Base-by-base conservation (phyloP, 92 coral and sea anemone genomes). In the Porites lobata region DNA sequence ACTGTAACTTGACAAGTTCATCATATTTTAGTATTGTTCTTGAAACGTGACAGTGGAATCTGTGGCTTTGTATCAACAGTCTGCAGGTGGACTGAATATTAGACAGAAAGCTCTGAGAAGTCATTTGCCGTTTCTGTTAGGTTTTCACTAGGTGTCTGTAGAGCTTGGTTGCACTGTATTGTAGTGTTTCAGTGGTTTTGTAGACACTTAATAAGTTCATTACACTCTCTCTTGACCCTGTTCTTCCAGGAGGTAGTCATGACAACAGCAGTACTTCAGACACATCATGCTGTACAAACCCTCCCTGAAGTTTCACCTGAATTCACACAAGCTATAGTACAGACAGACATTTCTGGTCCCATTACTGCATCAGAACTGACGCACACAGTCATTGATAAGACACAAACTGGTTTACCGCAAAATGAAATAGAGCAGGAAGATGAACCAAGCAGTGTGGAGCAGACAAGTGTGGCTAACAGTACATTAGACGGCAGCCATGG, bases 261-360 rank as follows among this genome's bases (percentile, higher is more conserved):
- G 94, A 72, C 94, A 64, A 88, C 94, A 47, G 87, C 95, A 24
- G 98, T 95, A 4, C 88, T 95, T 17, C 98, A 95, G 38, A 92
- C 96, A 24, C 93, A 95, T 43, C 98, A 95, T 61, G 92, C 94
- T 1, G 96, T 95, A 3, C 98, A 92, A 29, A 93, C 94, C 43
- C 90, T 95, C 11, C 94, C 96, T 14, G 93, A 87, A 52, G 98
- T 85, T 18, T 91, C 85, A 80, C 98, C 98, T 8, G 96, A 93
- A 67, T 86, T 95, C 64, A 94, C 95, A 1, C 98, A 95, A 74
- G 98, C 98, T 73, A 95, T 95, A 77, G 98, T 95, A 50, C 98
- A 95, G 81, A 95, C 98, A 71, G 96, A 95, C 74, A 95, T 95
- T 75, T 90, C 96, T 78, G 98, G 96, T 0, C 98, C 98, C 8